Percentiles rank a stretch among this genome's conserved stretches.
Evolutionary conservation across 2,113 vertebrate species (phyloP).

Genomic region (Callionymus lyra): DNA sequence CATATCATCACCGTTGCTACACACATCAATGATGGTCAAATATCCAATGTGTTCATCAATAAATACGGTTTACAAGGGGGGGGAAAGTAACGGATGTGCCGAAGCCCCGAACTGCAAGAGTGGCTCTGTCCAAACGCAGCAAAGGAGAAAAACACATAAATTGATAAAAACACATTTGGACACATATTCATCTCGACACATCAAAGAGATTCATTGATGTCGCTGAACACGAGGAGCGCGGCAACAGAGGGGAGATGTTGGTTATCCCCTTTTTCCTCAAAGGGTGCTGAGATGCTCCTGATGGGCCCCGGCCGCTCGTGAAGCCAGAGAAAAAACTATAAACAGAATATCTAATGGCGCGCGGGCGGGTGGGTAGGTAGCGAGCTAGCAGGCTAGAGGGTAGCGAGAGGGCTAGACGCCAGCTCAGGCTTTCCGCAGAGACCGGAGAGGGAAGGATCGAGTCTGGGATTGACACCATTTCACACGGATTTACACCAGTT

Average conservation of each 20-base stretch:
- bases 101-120: slow-evolving; percentile 15
- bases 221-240: slow-evolving; percentile 61
- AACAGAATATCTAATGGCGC: slow-evolving; percentile 74
- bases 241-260: slow-evolving; percentile 57
- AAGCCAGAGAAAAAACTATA: slow-evolving; percentile 66
- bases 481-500: slow-evolving; percentile 41
- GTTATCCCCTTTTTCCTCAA: slow-evolving; percentile 66
- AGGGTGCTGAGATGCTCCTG: slow-evolving; percentile 66
- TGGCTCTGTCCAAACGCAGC: slow-evolving; percentile 42
- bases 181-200: slow-evolving; percentile 64
- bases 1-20: too few relatives aligned
- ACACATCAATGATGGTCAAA: slow-evolving; percentile 5
- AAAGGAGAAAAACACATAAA: slow-evolving; percentile 64
- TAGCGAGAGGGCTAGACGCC: slow-evolving; percentile 57
- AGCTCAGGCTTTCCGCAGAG: slow-evolving; percentile 62
- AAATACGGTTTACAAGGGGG: not conserved
- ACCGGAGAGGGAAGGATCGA: slow-evolving; percentile 54
- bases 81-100: slow-evolving; percentile 18
- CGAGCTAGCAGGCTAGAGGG: slow-evolving; percentile 52
- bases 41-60: slow-evolving; percentile 14
- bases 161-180: slow-evolving; percentile 64
- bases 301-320: slow-evolving; percentile 59
- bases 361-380: slow-evolving; percentile 58
- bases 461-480: slow-evolving; percentile 66
- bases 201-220: slow-evolving; percentile 73